Conservation (phyloP, 2,888 invertebrate genomes). For the Conops quadrifasciatus region DNA sequence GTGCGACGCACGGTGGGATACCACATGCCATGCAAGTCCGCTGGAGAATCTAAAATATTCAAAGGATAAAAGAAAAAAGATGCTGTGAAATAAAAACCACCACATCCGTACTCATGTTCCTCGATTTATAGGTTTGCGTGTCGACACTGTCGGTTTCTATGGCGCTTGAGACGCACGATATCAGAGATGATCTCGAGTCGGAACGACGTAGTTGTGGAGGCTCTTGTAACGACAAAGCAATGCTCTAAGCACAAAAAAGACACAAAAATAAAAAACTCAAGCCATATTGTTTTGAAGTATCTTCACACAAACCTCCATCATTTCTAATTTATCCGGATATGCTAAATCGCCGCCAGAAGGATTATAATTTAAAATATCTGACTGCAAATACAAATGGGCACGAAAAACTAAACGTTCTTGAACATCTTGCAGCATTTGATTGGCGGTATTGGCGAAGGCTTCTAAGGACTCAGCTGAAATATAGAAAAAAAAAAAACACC, state of each 20-base stretch:
- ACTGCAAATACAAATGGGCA: constrained; percentile 90
- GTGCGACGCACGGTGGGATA: constrained; percentile 97
- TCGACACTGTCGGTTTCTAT: constrained; percentile 77
- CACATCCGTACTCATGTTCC: constrained; percentile 57
- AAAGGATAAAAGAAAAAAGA: no score
- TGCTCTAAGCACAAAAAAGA: constrained; percentile 66
- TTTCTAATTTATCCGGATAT: constrained; percentile 95
- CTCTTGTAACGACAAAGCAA: constrained; percentile 72
- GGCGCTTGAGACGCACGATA: constrained; percentile 74
- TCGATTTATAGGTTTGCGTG: constrained; percentile 52
- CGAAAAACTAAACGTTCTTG: constrained; percentile 96
- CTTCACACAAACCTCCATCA: constrained; percentile 83
- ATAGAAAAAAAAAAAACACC: neutral
- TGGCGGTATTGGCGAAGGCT: constrained; percentile 80
- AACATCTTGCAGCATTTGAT: constrained; percentile 90
- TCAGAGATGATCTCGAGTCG: constrained; percentile 75
- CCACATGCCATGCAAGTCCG: constrained; percentile 99
- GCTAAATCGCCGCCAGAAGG: constrained; percentile 96
- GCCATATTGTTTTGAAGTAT: no score
- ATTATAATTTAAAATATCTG: constrained; percentile 87
- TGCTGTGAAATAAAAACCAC: neutral
- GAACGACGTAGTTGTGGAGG: constrained; percentile 69
- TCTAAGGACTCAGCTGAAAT: constrained; percentile 72
- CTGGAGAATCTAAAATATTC: constrained; percentile 74
- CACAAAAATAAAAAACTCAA: neutral